These are phyloP conservation scores for Cervus canadensis DNA, from an alignment of 2,113 vertebrate genomes.

Conservation along the genomic window DNA sequence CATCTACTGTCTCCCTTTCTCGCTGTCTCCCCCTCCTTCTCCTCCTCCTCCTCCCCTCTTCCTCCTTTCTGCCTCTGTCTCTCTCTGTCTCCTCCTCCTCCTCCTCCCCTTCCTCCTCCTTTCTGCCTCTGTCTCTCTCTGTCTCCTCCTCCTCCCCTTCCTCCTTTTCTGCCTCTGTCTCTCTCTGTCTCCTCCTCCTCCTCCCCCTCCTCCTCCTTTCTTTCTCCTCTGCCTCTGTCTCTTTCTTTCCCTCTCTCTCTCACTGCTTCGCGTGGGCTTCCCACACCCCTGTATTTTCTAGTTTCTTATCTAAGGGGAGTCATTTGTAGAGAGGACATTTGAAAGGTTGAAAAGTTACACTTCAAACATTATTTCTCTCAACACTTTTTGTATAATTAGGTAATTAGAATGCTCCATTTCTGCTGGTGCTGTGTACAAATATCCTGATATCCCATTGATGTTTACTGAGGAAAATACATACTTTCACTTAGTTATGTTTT, in stretches of 20 bases:
- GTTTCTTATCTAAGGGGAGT: not conserved
- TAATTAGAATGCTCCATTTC: not conserved
- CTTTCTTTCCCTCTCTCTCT: not conserved
- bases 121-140: no score
- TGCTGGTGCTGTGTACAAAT: not conserved
- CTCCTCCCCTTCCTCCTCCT: no score
- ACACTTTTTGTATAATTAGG: not conserved
- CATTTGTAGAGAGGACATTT: not conserved
- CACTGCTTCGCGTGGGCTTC: not conserved
- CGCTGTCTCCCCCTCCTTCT: fast-evolving
- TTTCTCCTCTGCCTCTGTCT: no score
- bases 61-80: no score
- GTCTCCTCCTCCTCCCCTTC: no score
- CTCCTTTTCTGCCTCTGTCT: no score
- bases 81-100: no score
- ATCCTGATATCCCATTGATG: not conserved
- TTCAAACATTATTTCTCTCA: not conserved
- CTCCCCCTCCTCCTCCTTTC: no score
- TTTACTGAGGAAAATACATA: not conserved
- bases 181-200: not conserved
- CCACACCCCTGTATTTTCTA: not conserved
- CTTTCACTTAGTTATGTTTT: not conserved
- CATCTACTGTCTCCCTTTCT: not conserved
- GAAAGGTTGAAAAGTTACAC: not conserved
- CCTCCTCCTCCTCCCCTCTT: no score